These are phyloP conservation scores for Criorhina ranunculi DNA, from an alignment of 2,888 invertebrate species.

Conservation along the genomic window DNA sequence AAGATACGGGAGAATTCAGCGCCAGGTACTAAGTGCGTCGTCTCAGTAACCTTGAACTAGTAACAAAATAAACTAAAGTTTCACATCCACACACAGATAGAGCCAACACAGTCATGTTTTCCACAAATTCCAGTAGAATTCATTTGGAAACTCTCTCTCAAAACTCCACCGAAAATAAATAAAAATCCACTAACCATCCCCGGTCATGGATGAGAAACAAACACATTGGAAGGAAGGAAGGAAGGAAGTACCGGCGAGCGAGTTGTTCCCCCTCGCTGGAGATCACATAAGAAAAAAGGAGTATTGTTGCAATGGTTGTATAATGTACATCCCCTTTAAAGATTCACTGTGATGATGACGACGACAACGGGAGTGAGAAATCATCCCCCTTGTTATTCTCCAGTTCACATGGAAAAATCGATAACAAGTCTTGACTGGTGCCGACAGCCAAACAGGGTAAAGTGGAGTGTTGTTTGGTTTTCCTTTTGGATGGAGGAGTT, in stretches of 20 bases:
- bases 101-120: slow-evolving; percentile 35
- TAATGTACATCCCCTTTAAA: slow-evolving; percentile 56
- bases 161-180: slow-evolving; percentile 46
- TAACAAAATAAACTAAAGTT: slow-evolving; percentile 61
- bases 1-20: slow-evolving; percentile 33
- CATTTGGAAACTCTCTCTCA: slow-evolving; percentile 45
- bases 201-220: slow-evolving; percentile 1
- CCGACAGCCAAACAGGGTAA: slow-evolving; percentile 39
- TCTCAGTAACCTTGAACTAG: slow-evolving; percentile 76
- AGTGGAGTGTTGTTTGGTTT: slow-evolving; percentile 32
- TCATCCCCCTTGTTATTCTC: slow-evolving; percentile 38
- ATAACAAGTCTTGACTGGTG: slow-evolving; percentile 46
- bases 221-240: background rate
- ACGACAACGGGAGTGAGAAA: slow-evolving; percentile 21
- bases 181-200: slow-evolving; percentile 14
- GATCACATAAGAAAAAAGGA: slow-evolving; percentile 6
- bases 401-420: slow-evolving; percentile 52
- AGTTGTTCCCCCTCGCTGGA: slow-evolving; percentile 27
- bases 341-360: slow-evolving; percentile 31
- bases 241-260: slow-evolving; percentile 36
- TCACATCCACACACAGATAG: background rate
- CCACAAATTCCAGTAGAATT: slow-evolving; percentile 66
- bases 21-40: slow-evolving; percentile 68
- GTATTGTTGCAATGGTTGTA: slow-evolving; percentile 4
- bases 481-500: slow-evolving; percentile 1